Conservation (phyloP, 2,797 vertebrate genomes). For the Brachyalestes nurse region DNA sequence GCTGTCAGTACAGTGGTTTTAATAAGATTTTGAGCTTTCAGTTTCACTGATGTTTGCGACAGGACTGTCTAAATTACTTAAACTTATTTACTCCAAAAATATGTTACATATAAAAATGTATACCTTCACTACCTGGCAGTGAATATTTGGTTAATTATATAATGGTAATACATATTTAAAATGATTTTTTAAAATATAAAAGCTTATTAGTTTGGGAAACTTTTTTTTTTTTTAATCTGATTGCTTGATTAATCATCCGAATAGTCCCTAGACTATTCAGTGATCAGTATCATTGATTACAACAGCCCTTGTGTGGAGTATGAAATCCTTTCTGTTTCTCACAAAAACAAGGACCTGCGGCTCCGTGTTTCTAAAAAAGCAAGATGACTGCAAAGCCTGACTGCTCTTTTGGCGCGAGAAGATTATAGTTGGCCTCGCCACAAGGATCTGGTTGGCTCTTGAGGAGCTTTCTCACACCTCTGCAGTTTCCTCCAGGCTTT, state of each 20-base stretch:
- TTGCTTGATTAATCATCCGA: not conserved
- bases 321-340: slow-evolving; percentile 25
- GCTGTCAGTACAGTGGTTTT: not conserved
- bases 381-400: slow-evolving; percentile 1
- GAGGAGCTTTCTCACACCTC: not conserved
- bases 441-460: slow-evolving; percentile 3
- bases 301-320: not conserved
- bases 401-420: slow-evolving; percentile 2
- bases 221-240: no score
- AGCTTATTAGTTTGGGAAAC: not conserved
- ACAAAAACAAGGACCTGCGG: slow-evolving; percentile 6
- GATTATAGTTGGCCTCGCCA: slow-evolving; percentile 1
- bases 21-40: slow-evolving; percentile 8
- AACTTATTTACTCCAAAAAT: not conserved
- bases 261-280: not conserved
- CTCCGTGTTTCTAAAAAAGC: slow-evolving; percentile 12
- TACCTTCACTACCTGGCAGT: not conserved
- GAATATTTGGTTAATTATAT: not conserved
- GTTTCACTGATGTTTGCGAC: not conserved
- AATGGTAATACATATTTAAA: not conserved
- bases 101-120: no score
- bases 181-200: not conserved
- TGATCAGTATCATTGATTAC: not conserved
- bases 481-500: slow-evolving; percentile 23
- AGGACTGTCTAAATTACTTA: not conserved